A percentile compares a stretch with the other conserved stretches of the same genome.
Evolutionary conservation across 1,140 invertebrate genomes (phyloP).

Genomic region (Heliconius eleuchia): DNA sequence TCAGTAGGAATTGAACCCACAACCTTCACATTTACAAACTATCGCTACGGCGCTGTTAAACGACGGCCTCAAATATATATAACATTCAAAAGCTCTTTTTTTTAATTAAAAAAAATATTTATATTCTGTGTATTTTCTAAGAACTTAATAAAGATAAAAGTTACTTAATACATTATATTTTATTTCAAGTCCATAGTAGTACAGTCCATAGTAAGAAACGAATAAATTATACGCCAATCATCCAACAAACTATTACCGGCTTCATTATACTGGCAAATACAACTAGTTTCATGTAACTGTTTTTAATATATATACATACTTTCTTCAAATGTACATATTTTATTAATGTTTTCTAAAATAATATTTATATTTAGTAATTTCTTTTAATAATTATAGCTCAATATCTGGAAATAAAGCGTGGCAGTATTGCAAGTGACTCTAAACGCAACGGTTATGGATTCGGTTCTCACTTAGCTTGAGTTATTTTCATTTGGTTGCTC

Average conservation of each 20-base stretch:
- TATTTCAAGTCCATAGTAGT: not conserved
- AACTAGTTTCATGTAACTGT: not conserved
- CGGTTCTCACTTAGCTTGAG: too few species aligned
- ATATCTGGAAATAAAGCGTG: too few species aligned
- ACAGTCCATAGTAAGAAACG: not conserved
- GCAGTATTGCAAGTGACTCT: too few species aligned
- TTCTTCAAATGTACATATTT: not conserved
- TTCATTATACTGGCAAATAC: not conserved
- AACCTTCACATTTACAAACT: not conserved
- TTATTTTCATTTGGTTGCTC: too few species aligned
- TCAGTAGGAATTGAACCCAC: not conserved
- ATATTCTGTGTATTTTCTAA: not conserved
- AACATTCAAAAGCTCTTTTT: too few species aligned
- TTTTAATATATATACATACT: not conserved
- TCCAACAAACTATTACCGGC: not conserved
- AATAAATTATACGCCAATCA: constrained; percentile 2
- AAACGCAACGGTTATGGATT: too few species aligned
- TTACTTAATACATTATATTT: not conserved
- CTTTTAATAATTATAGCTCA: too few species aligned
- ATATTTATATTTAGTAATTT: not conserved
- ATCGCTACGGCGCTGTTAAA: not conserved
- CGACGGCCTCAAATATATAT: not conserved
- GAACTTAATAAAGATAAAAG: not conserved
- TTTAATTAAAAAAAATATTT: too few species aligned
- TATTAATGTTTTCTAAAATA: too few species aligned